Percentiles rank a stretch among this genome's conserved stretches.
Conservation (phyloP, 2,888 invertebrate genomes). For the Amphimallon solstitiale region DNA sequence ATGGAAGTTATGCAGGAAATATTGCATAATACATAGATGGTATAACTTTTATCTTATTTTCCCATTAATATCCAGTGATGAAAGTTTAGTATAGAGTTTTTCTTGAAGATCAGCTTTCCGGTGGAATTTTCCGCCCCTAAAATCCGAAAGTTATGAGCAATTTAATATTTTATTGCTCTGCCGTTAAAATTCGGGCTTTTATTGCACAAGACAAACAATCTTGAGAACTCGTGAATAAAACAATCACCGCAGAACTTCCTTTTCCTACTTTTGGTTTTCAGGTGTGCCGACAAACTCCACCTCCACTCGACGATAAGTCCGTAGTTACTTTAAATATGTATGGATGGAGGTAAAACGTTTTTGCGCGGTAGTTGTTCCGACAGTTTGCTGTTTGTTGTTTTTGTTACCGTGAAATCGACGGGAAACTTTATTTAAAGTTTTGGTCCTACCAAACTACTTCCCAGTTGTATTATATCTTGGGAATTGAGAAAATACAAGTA, state of each 20-base stretch:
- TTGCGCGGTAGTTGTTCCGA: background rate
- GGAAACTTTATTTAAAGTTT: too few relatives aligned
- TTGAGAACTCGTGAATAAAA: conserved; percentile 16
- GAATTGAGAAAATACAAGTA: too few relatives aligned
- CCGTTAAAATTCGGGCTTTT: conserved; percentile 16
- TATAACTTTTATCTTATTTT: too few relatives aligned
- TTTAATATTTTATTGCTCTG: conserved; percentile 15
- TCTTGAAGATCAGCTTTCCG: background rate
- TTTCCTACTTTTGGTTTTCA: conserved; percentile 10
- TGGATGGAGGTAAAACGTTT: background rate
- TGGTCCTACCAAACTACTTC: too few relatives aligned
- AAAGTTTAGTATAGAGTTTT: too few relatives aligned
- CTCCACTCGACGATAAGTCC: conserved; percentile 8
- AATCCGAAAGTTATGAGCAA: conserved; percentile 15
- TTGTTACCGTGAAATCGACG: too few relatives aligned
- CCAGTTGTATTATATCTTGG: too few relatives aligned
- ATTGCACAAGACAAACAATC: conserved; percentile 14
- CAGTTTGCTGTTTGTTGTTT: too few relatives aligned
- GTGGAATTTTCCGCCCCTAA: background rate
- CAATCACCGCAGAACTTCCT: conserved; percentile 3
- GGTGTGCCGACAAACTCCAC: conserved; percentile 10
- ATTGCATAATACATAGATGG: too few relatives aligned
- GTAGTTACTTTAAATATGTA: conserved; percentile 22
- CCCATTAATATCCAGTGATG: too few relatives aligned
- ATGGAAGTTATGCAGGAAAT: too few relatives aligned